A percentile compares a stretch with the other conserved stretches of the same genome.
Evolutionary conservation across 2,113 vertebrate genomes (phyloP).

Genomic region (Eptesicus fuscus): DNA sequence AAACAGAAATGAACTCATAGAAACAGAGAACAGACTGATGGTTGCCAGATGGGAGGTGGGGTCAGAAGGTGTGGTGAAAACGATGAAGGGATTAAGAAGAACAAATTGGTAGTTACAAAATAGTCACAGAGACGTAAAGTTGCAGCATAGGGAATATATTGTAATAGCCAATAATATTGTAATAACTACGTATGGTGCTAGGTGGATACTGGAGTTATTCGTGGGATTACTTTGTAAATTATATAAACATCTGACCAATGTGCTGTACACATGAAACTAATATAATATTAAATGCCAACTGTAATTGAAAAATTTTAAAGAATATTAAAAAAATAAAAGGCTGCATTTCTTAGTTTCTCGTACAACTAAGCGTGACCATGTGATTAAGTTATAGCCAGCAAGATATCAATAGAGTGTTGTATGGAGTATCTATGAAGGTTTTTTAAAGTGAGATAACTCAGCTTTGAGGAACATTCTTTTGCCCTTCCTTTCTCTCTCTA

Average conservation of each 20-base stretch:
- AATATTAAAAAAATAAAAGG: neutral
- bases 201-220: neutral
- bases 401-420: neutral
- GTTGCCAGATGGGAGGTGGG: neutral
- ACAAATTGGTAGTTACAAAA: neutral
- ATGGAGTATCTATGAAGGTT: neutral
- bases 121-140: neutral
- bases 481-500: neutral
- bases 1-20: neutral
- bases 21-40: neutral
- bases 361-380: neutral
- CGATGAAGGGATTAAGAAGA: neutral
- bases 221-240: neutral
- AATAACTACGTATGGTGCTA: neutral
- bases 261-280: neutral
- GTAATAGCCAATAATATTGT: neutral
- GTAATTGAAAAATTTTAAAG: neutral
- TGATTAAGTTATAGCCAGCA: neutral
- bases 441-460: neutral
- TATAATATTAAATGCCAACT: neutral
- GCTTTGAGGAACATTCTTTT: neutral
- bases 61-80: neutral
- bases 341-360: neutral
- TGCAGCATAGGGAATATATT: neutral
- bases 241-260: neutral